Conservation (phyloP, 1,140 invertebrate genomes). For the Camponotus pennsylvanicus region DNA sequence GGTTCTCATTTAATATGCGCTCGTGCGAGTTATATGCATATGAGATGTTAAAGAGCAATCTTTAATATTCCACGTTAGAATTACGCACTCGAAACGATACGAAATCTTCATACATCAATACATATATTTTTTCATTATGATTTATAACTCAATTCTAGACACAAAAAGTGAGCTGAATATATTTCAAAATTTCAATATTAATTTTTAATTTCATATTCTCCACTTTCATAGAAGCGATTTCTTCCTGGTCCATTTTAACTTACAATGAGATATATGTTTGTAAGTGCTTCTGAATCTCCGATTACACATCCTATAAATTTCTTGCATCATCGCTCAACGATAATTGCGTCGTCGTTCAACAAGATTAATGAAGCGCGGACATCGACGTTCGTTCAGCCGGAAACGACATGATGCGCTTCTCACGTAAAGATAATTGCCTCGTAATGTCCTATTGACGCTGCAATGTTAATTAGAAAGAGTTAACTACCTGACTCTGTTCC, state of each 20-base stretch:
- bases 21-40: conserved; percentile 33
- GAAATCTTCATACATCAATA: conserved; percentile 19
- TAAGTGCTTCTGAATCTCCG: background rate
- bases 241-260: background rate
- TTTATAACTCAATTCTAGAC: background rate
- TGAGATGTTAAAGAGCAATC: conserved; percentile 54
- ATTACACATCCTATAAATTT: conserved; percentile 4
- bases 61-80: conserved; percentile 39
- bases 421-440: background rate
- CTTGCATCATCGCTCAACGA: conserved; percentile 36
- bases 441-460: background rate
- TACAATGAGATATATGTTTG: background rate
- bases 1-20: conserved; percentile 22
- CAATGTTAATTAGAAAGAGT: background rate
- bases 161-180: background rate
- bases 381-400: background rate
- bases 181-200: conserved; percentile 10
- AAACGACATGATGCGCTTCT: background rate
- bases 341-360: background rate
- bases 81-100: conserved; percentile 16
- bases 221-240: background rate
- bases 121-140: background rate
- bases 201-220: background rate
- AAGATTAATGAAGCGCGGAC: conserved; percentile 32
- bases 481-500: conserved; percentile 87